These are phyloP conservation scores for Parazoanthus darwini DNA, from an alignment of 92 coral and sea anemone genomes.

Conservation along the genomic window DNA sequence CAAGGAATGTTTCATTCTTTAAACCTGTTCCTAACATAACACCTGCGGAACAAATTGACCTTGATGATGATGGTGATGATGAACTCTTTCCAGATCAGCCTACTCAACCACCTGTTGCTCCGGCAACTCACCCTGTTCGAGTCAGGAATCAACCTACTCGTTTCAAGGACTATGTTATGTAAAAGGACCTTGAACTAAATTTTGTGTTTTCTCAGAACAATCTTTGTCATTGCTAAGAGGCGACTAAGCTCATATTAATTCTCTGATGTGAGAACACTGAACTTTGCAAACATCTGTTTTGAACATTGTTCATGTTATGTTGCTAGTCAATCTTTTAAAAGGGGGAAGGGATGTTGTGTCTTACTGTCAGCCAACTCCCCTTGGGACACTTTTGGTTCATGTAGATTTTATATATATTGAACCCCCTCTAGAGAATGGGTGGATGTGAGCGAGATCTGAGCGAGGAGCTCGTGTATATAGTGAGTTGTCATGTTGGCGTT, in stretches of 20 bases:
- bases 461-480: too few species aligned
- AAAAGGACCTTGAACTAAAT: neutral
- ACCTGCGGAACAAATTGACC: neutral
- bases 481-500: too few species aligned
- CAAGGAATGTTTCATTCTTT: neutral
- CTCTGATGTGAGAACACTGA: neutral
- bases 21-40: neutral
- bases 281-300: neutral
- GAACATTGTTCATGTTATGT: neutral
- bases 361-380: too few species aligned
- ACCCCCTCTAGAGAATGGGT: too few species aligned
- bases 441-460: too few species aligned
- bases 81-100: neutral
- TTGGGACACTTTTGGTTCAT: too few species aligned
- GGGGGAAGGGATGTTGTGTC: neutral
- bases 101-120: neutral
- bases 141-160: neutral
- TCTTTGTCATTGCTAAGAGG: neutral
- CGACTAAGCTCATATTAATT: neutral
- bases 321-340: neutral
- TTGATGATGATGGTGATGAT: neutral
- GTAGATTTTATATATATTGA: too few species aligned
- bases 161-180: conserved; percentile 3
- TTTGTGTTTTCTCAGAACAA: neutral
- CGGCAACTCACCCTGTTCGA: neutral